Evolutionary conservation across 92 coral and sea anemone species (phyloP).

Genomic region (Umimayanthus kanabou): DNA sequence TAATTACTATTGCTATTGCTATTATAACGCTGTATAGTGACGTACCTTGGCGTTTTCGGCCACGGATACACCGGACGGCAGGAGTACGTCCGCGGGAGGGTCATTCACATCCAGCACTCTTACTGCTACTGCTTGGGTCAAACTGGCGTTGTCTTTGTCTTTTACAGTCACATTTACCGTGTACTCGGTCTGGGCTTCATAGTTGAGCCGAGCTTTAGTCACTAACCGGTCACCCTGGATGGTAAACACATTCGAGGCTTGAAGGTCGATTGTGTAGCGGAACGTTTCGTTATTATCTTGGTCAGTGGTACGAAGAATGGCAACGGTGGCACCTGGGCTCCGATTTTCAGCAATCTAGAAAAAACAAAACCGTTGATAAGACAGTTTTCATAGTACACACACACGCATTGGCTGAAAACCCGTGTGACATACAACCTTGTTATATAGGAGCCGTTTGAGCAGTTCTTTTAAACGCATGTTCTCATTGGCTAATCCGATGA

Average conservation of each 20-base stretch:
- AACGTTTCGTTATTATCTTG: conserved; percentile 52
- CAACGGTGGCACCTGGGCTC: conserved; percentile 55
- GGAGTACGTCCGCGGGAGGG: conserved; percentile 49
- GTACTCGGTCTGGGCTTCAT: conserved; percentile 47
- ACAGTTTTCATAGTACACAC: too few relatives aligned
- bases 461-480: too few relatives aligned
- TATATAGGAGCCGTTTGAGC: too few relatives aligned
- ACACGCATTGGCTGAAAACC: too few relatives aligned
- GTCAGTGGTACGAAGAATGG: conserved; percentile 50
- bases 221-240: conserved; percentile 47
- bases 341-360: conserved; percentile 60
- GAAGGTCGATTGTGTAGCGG: conserved; percentile 46
- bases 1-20: not conserved
- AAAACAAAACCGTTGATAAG: not conserved
- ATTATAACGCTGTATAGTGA: not conserved
- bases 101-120: conserved; percentile 67
- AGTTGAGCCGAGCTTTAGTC: conserved; percentile 59
- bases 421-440: too few relatives aligned
- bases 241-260: conserved; percentile 28
- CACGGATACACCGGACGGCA: conserved; percentile 57
- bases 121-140: conserved; percentile 56
- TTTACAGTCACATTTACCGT: conserved; percentile 51
- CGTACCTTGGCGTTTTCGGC: conserved; percentile 63
- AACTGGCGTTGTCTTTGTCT: conserved; percentile 67
- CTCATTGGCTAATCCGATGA: too few relatives aligned